Evolutionary conservation across 2,113 vertebrate species (phyloP), one percentile per base, ranked within the genome.

Genomic region (Circaetus cinerascens): DNA sequence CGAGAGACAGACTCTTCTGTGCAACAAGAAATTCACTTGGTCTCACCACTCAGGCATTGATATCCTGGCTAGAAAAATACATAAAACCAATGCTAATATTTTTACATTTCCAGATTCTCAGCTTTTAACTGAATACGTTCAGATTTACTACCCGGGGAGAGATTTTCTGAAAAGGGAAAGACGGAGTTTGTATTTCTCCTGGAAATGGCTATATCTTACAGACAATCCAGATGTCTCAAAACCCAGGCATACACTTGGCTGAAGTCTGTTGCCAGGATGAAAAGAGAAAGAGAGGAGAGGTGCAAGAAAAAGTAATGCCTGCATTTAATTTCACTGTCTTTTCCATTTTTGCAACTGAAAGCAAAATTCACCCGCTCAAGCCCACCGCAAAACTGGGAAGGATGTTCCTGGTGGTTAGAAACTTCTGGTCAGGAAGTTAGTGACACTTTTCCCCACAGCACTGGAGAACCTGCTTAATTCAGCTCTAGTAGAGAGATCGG

Each of bases 1-100:
- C 2, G 0, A 45, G 46, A 57, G 21, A 32, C 20, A 30, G 5
- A 7, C 38, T 40, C 43, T 29, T 13, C 15, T 5, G 8, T 2
- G 21, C 71, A 34, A 32, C 5, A 36, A 50, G 60, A 38, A 89
- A 77, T 16, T n/a, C 27, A 10, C 59, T 63, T 34, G 13, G 9
- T 51, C 26, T 66, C 30, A 67, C 60, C 51, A 10, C 60, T 43
- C 72, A 15, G 40, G 43, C 34, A 17, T 2, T 8, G 36, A 30
- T 12, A 72, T 16, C 40, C 53, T 25, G 11, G 48, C 63, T 79
- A 64, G 76, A 78, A 72, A 96, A 79, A 62, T 32, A 53, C 40
- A 76, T 15, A 12, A 84, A 53, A 16, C 15, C 79, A 68, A 9
- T 1, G 32, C 15, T 38, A 14, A n/a, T 55, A 13, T 22, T 93